Percentiles rank a stretch among this genome's conserved stretches.
phyloP scores from a whole-genome alignment of 2,888 invertebrate genomes.

The Agrochola lychnidis region DNA sequence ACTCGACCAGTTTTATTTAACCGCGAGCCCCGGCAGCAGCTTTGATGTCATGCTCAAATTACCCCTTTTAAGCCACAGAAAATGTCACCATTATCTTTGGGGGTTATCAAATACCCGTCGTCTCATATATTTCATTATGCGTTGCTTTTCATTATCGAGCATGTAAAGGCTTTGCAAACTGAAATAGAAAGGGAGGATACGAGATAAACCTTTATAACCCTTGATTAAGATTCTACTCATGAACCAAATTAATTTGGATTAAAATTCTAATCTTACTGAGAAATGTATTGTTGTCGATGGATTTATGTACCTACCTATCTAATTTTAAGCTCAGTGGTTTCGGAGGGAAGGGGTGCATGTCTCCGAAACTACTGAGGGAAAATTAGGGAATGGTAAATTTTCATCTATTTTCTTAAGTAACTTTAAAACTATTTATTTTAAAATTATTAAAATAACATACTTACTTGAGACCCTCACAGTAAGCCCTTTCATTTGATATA shows the following conservation, averaged over 20 bases:
- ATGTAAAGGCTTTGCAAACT: constrained; percentile 13
- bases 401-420: no score
- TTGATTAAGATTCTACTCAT: constrained; percentile 28
- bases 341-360: no score
- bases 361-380: no score
- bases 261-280: background rate
- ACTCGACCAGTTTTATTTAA: background rate
- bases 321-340: no score
- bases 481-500: no score
- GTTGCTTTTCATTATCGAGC: background rate
- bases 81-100: background rate
- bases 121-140: background rate
- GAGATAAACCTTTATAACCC: constrained; percentile 9
- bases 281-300: background rate
- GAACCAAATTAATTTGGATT: constrained; percentile 11
- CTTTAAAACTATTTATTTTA: no score
- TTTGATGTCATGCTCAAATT: background rate
- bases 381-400: no score
- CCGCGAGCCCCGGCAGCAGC: background rate
- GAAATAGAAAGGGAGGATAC: background rate
- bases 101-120: background rate
- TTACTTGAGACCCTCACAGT: no score
- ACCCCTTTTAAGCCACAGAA: no score
- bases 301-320: no score
- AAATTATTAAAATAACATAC: no score